phyloP scores from a whole-genome alignment of 2,888 invertebrate genomes.

The Lasioglossum vierecki region DNA sequence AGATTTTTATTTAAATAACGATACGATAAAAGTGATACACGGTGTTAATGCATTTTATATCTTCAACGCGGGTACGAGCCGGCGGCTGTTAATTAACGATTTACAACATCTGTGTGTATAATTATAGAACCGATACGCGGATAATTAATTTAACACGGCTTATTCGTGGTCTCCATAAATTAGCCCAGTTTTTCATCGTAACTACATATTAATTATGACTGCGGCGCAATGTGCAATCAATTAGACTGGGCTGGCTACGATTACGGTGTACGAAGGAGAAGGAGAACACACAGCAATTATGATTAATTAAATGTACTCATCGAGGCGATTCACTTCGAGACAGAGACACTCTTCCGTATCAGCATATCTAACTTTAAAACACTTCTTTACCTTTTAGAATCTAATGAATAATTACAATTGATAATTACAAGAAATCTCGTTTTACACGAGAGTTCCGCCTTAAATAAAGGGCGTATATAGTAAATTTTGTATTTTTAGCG shows the following conservation, averaged over 20 bases:
- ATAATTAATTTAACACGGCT: conserved; percentile 17
- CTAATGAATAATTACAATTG: no score
- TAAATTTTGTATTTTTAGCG: no score
- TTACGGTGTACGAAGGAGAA: neutral
- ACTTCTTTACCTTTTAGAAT: no score
- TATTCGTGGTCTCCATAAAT: conserved; percentile 19
- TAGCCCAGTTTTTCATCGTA: conserved; percentile 1
- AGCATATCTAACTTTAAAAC: no score
- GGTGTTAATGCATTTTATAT: neutral
- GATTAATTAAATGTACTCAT: neutral
- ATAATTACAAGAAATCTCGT: no score
- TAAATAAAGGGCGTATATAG: no score
- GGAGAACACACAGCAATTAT: neutral
- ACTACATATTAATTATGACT: neutral
- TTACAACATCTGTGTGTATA: neutral
- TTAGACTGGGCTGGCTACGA: neutral
- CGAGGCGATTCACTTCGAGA: neutral
- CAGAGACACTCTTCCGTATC: neutral
- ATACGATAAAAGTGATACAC: neutral
- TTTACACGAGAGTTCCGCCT: no score
- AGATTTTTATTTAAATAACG: neutral
- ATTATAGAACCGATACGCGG: neutral
- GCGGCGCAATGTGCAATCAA: conserved; percentile 1
- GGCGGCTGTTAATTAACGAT: neutral
- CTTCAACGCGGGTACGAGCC: neutral